These are phyloP conservation scores for Stegostoma tigrinum DNA, from an alignment of 2,113 vertebrate genomes.

Conservation along the genomic window DNA sequence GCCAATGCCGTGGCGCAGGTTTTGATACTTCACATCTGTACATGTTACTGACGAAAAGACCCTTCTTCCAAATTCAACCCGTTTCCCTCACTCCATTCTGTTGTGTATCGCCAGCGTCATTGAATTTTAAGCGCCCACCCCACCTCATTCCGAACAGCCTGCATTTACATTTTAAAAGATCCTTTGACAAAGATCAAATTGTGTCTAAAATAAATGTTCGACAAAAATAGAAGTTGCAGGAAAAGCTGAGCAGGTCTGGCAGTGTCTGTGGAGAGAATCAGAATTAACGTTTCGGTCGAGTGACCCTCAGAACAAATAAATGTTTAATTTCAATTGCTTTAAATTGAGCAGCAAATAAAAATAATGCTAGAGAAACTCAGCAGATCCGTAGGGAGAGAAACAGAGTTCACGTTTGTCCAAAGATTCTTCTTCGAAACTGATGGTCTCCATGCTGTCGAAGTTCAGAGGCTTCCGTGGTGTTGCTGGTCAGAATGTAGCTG, in stretches of 20 bases:
- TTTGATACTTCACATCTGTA: background rate
- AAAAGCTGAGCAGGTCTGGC: no score
- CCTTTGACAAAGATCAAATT: background rate
- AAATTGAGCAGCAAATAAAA: background rate
- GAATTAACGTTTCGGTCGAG: no score
- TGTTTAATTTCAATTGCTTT: background rate
- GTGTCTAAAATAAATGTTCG: background rate
- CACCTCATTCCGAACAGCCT: background rate
- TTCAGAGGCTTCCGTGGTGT: background rate
- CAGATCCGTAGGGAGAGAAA: no score
- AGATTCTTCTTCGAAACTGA: no score
- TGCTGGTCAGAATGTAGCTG: background rate
- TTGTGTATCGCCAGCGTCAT: background rate
- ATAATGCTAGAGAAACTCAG: no score
- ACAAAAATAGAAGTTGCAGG: no score
- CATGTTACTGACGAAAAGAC: background rate
- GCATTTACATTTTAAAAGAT: no score
- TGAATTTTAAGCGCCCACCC: no score
- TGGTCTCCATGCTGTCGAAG: no score
- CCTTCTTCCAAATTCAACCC: background rate
- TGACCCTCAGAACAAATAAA: background rate
- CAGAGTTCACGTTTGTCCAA: no score
- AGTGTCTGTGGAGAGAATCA: no score
- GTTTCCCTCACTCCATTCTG: background rate
- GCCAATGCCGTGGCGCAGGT: background rate